phyloP scores from a whole-genome alignment of 2,888 invertebrate genomes.

The Tiliacea aurago region DNA sequence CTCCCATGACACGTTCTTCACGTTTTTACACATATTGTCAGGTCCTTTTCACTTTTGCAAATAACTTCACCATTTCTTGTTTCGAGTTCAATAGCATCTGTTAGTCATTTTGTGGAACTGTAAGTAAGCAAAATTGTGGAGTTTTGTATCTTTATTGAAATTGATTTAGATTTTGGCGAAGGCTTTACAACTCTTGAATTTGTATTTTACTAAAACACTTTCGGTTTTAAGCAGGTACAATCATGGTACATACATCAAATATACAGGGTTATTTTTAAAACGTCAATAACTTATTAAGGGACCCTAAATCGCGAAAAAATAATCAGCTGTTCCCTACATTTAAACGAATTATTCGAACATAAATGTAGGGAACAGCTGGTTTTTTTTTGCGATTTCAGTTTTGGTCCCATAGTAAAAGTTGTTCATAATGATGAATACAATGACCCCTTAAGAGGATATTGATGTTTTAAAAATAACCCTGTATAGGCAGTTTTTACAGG shows the following conservation, averaged over 20 bases:
- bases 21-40: slow-evolving; percentile 84
- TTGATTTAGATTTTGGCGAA: not conserved
- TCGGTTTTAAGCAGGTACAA: not conserved
- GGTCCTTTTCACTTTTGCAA: slow-evolving; percentile 65
- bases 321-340: too few relatives aligned
- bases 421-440: too few relatives aligned
- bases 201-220: not conserved
- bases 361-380: too few relatives aligned
- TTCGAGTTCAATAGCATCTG: slow-evolving; percentile 26
- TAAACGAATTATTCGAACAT: too few relatives aligned
- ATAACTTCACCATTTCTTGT: slow-evolving; percentile 61
- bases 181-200: not conserved
- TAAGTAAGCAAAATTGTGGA: slow-evolving; percentile 24
- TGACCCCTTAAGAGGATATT: too few relatives aligned
- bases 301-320: too few relatives aligned
- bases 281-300: too few relatives aligned
- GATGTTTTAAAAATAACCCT: too few relatives aligned
- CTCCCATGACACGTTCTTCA: slow-evolving; percentile 87
- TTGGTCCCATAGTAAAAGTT: too few relatives aligned
- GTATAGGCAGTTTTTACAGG: not conserved
- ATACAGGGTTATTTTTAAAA: too few relatives aligned
- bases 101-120: slow-evolving; percentile 43
- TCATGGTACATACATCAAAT: too few relatives aligned
- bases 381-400: too few relatives aligned
- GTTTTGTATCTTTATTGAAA: not conserved